Base-by-base conservation (phyloP, 2,888 invertebrate species). In the Polydrusus pterygomalis region DNA sequence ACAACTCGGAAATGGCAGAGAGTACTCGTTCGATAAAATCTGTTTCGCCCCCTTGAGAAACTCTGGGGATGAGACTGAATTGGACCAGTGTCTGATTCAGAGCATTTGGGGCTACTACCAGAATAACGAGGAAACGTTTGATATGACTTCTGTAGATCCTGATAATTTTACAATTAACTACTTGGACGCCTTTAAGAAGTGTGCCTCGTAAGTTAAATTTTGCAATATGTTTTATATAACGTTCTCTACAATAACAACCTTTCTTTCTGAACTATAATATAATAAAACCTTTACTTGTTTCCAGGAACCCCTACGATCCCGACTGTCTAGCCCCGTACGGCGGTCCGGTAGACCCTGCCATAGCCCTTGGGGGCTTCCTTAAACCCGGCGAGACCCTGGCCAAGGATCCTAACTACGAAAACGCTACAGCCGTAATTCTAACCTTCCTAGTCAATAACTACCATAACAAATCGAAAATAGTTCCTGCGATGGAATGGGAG, bases 51-150 rank as follows among this genome's bases (percentile, higher is more conserved):
- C 99, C 0, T 88, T 99, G 78, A 90, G 92, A 10, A 93, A 94
- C 0, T 89, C 90, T 0, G 91, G 89, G 0, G 88, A 90, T 0
- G 86, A 88, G 30, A 83, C 84, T 0, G 89, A 90, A 7, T 89
- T 93, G 8, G 87, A 90, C 0, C 90, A 95, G 82, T 99, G 99
- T 88, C 93, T 94, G 10, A 91, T 99, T 10, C 95, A 96, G 89
- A 96, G 96, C 75, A 89, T 96, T 45, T 95, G 97, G 92, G 97
- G 98, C 56, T 99, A 97, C 89, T 98, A 93, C 89, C 93, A 95
- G 86, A 93, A 96, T 84, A 90, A 91, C 84, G 78, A 90, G 8
- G 89, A 90, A 0, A 89, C 85, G 43, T 91, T 96, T 74, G 88
- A 91, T 25, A 86, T 88, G 0, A 87, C 87, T 20, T 89, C 87